phyloP scores from a whole-genome alignment of 2,888 invertebrate genomes.

The Lysandra coridon region DNA sequence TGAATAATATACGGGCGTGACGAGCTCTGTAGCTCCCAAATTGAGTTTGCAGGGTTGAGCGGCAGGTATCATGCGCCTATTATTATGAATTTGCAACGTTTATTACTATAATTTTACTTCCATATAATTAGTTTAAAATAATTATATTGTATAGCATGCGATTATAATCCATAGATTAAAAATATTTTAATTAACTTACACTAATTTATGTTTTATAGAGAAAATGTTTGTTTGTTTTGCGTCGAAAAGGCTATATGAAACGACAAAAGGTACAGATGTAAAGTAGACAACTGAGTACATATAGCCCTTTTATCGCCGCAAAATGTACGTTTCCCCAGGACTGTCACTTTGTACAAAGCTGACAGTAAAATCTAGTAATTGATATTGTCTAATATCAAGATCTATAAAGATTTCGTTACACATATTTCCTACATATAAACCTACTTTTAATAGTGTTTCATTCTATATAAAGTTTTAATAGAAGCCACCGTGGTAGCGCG shows the following conservation, averaged over 20 bases:
- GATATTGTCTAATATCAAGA: too few species aligned
- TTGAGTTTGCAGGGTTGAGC: constrained; percentile 19
- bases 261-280: too few species aligned
- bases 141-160: background rate
- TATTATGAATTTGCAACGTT: constrained; percentile 6
- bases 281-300: too few species aligned
- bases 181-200: background rate
- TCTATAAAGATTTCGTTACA: background rate
- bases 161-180: background rate
- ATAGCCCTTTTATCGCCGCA: too few species aligned
- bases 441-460: background rate
- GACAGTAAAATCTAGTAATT: too few species aligned
- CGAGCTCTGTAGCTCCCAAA: constrained; percentile 23
- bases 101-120: background rate
- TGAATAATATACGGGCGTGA: constrained; percentile 11
- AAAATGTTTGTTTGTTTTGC: too few species aligned
- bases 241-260: too few species aligned
- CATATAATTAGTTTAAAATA: background rate
- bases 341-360: too few species aligned
- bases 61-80: constrained; percentile 8
- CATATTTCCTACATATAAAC: background rate
- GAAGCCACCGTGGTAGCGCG: background rate
- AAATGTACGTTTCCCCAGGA: too few species aligned
- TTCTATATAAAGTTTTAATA: background rate
- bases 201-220: too few species aligned